Evolutionary conservation across 2,797 vertebrate genomes (phyloP).

Genomic region (Linurgus olivaceus): DNA sequence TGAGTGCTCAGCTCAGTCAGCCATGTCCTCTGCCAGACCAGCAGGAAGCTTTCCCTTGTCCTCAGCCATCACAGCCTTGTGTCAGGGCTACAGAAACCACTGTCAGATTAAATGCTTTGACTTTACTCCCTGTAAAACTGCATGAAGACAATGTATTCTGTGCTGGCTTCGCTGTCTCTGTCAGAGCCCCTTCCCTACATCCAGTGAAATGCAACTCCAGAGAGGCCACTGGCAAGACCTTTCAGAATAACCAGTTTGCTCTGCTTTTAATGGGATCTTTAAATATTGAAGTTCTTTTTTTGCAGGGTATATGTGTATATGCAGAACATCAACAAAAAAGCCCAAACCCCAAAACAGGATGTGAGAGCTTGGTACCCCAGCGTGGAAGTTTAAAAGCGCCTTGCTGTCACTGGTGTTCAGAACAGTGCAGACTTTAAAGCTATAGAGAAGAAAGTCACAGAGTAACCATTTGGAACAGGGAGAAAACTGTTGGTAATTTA

Average conservation of each 20-base stretch:
- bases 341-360: not conserved
- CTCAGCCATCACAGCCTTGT: not conserved
- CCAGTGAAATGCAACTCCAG: not conserved
- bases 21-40: not conserved
- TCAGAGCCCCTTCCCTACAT: not conserved
- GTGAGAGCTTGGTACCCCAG: not conserved
- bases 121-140: not conserved
- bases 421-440: not conserved
- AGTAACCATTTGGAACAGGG: not conserved
- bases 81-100: not conserved
- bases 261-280: not conserved
- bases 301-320: too few species aligned
- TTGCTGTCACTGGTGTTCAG: not conserved
- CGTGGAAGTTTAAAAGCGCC: not conserved
- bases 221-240: not conserved
- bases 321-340: not conserved
- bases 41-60: not conserved
- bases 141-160: not conserved
- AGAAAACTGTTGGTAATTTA: not conserved
- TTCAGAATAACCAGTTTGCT: not conserved
- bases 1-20: not conserved
- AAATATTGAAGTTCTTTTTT: not conserved
- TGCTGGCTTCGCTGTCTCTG: not conserved
- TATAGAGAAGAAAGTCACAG: not conserved
- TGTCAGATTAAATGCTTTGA: not conserved